Evolutionary conservation across 2,797 vertebrate genomes (phyloP), one percentile per base, ranked within the genome.

Genomic region (Danio jaintianensis): DNA sequence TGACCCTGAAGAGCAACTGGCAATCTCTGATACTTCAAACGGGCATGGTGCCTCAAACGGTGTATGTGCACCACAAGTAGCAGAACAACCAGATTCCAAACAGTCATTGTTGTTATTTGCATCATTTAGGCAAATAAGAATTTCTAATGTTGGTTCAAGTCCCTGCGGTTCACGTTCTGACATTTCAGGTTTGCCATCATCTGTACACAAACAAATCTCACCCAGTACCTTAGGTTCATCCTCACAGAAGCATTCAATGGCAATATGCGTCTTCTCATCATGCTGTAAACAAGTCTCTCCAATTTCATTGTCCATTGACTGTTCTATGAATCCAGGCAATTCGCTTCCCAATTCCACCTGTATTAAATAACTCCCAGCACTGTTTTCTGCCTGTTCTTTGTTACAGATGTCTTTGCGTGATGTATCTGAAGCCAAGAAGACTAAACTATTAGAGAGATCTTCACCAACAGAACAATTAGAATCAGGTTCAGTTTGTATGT

Each of bases 1-100:
- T 71, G 80, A 56, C 66, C 68, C 75, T 12, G 20, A 62, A 42
- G 50, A 1, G 48, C 68, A 52, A 66, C 85, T 22, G 45, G 43
- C 48, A 10, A n/a, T 15, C 42, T 70, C 67, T 10, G 40, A 40
- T 20, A 20, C 36, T 53, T 67, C 56, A 48, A 45, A 10, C 5
- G 40, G 47, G 52, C 8, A 38, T 22, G 16, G 15, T 6, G 3
- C 36, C n/a, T 45, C 45, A 29, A 16, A 43, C 16, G 18, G 29
- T 48, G 62, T 12, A 1, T 38, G 56, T 11, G 67, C 45, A 61
- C 43, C 18, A 66, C 48, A 7, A 8, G 55, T 43, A 50, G 45
- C 45, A 15, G 69, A 59, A 80, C 29, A 52, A 53, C 45, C 58
- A 63, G 18, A 10, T 13, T 74, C 7, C 12, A 52, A 66, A 55